Base-by-base conservation (phyloP, 2,797 vertebrate species). In the Ctenopoma kingsleyae region DNA sequence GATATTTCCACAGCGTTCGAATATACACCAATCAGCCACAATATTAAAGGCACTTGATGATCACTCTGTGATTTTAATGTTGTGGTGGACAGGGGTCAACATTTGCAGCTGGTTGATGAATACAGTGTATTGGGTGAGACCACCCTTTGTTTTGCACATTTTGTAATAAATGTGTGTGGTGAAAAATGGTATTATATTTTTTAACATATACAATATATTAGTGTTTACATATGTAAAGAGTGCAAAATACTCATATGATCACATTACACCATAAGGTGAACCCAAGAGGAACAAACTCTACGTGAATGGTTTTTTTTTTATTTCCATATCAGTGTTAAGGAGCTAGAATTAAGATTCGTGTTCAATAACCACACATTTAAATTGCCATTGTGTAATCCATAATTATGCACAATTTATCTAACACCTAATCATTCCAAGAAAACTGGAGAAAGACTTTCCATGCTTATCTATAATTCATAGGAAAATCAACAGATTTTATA, bases 401-500 rank as follows among this genome's bases (percentile, higher is more conserved):
- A 55, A 62, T 70, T 59, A 67, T 2, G 4, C 41, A 49, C 13
- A 78, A 59, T 47, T 67, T 58, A 76, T 73, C 71, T 23, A 41
- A 54, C 5, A 60, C 59, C 6, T 36, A 73, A 80, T 83, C 48
- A 27, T 52, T 67, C 54, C 55, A 53, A 80, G 62, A 69, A 76
- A 82, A 82, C 50, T 71, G 60, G 57, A 76, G 40, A 67, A 54
- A 8, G 32, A 57, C 38, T 79, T 58, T 69, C 41, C 55, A 57
- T 1, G 1, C 23, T 49, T 52, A 82, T 85, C 77, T 68, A 61
- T 72, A 62, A 84, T 86, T 83, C 70, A 80, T 44, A 20, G 17
- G 54, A 74, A 84, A 55, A 81, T 76, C 51, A 77, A 73, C 56
- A 66, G 65, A 81, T 83, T 73, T 71, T 23, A 78, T 75, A 74